Base-by-base conservation (phyloP, 2,797 vertebrate genomes). In the Adelosebastes latens region DNA sequence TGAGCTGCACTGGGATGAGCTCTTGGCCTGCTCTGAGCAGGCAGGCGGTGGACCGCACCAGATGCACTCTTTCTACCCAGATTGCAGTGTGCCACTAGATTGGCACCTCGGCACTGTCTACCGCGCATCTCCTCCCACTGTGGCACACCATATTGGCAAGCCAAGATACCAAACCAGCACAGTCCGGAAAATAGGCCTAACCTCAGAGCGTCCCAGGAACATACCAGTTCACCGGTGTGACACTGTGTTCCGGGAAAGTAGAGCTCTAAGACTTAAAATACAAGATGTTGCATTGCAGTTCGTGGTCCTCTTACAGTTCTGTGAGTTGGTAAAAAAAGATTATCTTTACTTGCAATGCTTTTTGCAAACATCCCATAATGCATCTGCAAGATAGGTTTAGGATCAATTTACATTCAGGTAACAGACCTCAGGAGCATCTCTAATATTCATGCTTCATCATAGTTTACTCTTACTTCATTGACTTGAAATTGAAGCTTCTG, bases 401-500 rank as follows among this genome's bases (percentile, higher is more conserved):
- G 29, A 61, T 66, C 42, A 65, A 56, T 42, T 61, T 61, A 9
- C 29, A 58, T 58, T 58, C 5, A 68, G 31, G 55, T 62, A 34
- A 31, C 32, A 59, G n/a, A 65, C 42, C 53, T 10, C 20, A 24
- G 6, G 20, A n/a, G 25, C 31, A 65, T 84, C 34, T 60, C 11
- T 42, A 59, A 22, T 7, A 6, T 49, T 59, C 12, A 46, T 59
- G 4, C n/a, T 72, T 32, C 10, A 61, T 83, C 16, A 61, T 25
- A 32, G 8, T 65, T 77, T 36, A 10, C 11, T 58, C 24, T 68
- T 52, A 22, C 56, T 55, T 65, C 27, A 78, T 46, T 72, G n/a
- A 82, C 31, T 80, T 59, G 18, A 75, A 86, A 90, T 79, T 53
- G 72, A 77, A 69, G 20, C 63, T 55, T 84, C 73, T 62, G 6